Percentiles rank a stretch among this genome's conserved stretches.
Conservation (phyloP, 2,113 vertebrate species). For the Bos taurus region ARS-UCD2.0 NC_037330.1:85567001-85567500, state of each 20-base stretch:
- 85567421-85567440: not conserved
- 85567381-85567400: not conserved
- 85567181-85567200: not conserved
- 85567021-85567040: not conserved
- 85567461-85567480: not conserved
- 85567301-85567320: not conserved
- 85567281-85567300: not conserved
- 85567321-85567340: not conserved
- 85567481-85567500: not conserved
- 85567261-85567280: not conserved
- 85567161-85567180: not conserved
- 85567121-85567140: not conserved
- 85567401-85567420: not conserved
- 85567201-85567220: not conserved
- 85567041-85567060: not conserved
- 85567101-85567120: not conserved
- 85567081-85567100: not conserved
- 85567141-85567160: not conserved
- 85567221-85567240: slow-evolving; percentile 2
- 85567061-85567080: not conserved
- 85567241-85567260: not conserved
- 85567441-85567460: not conserved
- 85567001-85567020: not conserved
- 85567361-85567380: not conserved
- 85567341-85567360: not conserved